Evolutionary conservation across 2,797 vertebrate species (phyloP).

Genomic region (Novumbra hubbsi): DNA sequence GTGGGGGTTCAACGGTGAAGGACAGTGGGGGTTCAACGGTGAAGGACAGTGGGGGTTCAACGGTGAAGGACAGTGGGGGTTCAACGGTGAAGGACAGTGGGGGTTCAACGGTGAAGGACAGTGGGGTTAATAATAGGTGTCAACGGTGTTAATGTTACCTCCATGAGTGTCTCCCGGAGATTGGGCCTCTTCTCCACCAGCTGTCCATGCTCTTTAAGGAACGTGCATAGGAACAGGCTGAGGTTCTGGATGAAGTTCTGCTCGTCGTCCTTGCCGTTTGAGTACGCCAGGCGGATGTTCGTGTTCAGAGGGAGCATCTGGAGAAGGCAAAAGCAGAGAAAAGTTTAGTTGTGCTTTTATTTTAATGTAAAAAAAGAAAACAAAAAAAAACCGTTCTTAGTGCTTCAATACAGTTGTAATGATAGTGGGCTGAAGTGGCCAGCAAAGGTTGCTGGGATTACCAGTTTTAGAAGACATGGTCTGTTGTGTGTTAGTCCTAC

Average conservation of each 20-base stretch:
- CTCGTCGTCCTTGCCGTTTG: constrained; percentile 90
- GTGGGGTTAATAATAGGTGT: background rate
- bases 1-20: too few relatives aligned
- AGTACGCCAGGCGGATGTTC: constrained; percentile 86
- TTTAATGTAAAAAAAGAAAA: background rate
- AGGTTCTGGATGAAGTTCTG: constrained; percentile 93
- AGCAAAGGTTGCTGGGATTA: background rate
- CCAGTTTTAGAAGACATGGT: background rate
- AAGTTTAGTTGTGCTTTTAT: background rate
- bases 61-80: too few relatives aligned
- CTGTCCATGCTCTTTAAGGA: constrained; percentile 88
- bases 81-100: too few relatives aligned
- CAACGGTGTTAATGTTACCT: constrained; percentile 62
- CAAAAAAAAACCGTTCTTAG: background rate
- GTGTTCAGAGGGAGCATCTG: constrained; percentile 92
- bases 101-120: too few relatives aligned
- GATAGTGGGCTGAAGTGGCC: background rate
- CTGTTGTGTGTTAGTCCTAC: background rate
- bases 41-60: too few relatives aligned
- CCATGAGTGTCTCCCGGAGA: constrained; percentile 87
- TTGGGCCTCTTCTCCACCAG: constrained; percentile 87
- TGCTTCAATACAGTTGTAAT: background rate
- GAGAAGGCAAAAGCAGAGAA: background rate
- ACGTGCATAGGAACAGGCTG: constrained; percentile 89
- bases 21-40: too few relatives aligned